Evolutionary conservation across 2,113 vertebrate genomes (phyloP).

Genomic region (Gambusia affinis): DNA sequence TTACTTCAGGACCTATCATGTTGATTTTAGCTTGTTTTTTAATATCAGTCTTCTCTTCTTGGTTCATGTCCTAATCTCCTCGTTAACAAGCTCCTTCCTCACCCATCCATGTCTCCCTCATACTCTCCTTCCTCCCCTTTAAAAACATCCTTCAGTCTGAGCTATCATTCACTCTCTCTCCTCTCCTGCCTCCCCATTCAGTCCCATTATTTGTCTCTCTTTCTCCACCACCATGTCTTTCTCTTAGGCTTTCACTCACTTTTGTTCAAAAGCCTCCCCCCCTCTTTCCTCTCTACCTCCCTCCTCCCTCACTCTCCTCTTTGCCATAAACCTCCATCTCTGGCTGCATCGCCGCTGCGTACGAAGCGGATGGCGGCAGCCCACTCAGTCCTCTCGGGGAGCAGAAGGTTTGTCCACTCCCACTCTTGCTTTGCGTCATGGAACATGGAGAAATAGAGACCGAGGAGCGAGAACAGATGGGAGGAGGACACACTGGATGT

Average conservation of each 20-base stretch:
- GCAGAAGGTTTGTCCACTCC: slow-evolving; percentile 82
- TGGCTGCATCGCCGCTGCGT: slow-evolving; percentile 65
- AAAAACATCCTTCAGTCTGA: slow-evolving; percentile 7
- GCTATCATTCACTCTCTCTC: slow-evolving; percentile 18
- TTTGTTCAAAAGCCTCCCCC: slow-evolving; percentile 24
- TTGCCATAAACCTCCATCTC: slow-evolving; percentile 48
- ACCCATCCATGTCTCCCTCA: slow-evolving; percentile 5
- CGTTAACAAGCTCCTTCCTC: slow-evolving; percentile 34
- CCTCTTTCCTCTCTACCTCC: slow-evolving; percentile 14
- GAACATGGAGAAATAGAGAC: slow-evolving; percentile 74
- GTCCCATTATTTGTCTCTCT: slow-evolving; percentile 38
- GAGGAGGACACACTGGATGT: slow-evolving; percentile 71
- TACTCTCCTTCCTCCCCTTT: not conserved
- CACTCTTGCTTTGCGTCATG: slow-evolving; percentile 83
- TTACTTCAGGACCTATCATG: not conserved
- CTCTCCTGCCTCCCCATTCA: slow-evolving; percentile 32
- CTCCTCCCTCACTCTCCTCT: slow-evolving; percentile 13
- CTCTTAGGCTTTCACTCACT: slow-evolving; percentile 33
- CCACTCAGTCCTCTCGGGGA: slow-evolving; percentile 80
- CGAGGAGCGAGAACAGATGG: slow-evolving; percentile 71
- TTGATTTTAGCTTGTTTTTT: slow-evolving; percentile 13
- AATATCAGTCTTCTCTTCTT: not conserved
- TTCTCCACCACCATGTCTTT: slow-evolving; percentile 24
- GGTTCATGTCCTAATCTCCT: slow-evolving; percentile 32
- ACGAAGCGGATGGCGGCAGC: slow-evolving; percentile 72